Conservation (phyloP, 2,888 invertebrate genomes). For the Polymixis flavicincta region DNA sequence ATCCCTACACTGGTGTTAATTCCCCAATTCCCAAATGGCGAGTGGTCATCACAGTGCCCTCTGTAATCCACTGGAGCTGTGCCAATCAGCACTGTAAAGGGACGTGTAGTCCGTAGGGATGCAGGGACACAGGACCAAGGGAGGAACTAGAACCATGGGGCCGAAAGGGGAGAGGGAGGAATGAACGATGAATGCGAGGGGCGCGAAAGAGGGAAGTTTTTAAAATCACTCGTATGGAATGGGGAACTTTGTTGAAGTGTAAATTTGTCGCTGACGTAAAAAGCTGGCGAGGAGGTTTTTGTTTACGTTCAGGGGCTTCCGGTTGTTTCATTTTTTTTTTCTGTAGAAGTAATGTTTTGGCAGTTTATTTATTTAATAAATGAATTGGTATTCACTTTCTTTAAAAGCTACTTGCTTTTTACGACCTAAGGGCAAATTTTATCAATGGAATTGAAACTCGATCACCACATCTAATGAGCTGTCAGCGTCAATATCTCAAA, state of each 20-base stretch:
- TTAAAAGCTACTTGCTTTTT: too few relatives aligned
- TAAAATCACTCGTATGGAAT: slow-evolving; percentile 69
- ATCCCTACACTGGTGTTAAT: slow-evolving; percentile 78
- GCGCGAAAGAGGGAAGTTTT: slow-evolving; percentile 63
- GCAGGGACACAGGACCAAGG: slow-evolving; percentile 46
- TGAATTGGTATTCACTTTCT: not conserved
- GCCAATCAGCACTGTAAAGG: slow-evolving; percentile 86
- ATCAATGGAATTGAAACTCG: too few relatives aligned
- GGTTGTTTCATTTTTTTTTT: not conserved
- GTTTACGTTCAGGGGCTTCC: slow-evolving; percentile 18
- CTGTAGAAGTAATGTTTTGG: not conserved
- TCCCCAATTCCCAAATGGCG: slow-evolving; percentile 80
- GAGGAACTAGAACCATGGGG: slow-evolving; percentile 40
- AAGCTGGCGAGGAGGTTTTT: slow-evolving; percentile 39
- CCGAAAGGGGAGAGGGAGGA: slow-evolving; percentile 42
- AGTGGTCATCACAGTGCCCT: slow-evolving; percentile 84
- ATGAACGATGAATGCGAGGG: slow-evolving; percentile 70
- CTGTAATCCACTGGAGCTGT: slow-evolving; percentile 86
- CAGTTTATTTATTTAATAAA: too few relatives aligned
- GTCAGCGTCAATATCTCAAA: too few relatives aligned
- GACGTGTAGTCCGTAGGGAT: slow-evolving; percentile 71
- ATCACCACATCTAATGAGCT: too few relatives aligned
- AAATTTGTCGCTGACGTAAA: slow-evolving; percentile 65
- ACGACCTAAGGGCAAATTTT: too few relatives aligned
- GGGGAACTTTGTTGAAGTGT: slow-evolving; percentile 68